Conservation (phyloP, 2,888 invertebrate genomes). For the Platycnemis pennipes region DNA sequence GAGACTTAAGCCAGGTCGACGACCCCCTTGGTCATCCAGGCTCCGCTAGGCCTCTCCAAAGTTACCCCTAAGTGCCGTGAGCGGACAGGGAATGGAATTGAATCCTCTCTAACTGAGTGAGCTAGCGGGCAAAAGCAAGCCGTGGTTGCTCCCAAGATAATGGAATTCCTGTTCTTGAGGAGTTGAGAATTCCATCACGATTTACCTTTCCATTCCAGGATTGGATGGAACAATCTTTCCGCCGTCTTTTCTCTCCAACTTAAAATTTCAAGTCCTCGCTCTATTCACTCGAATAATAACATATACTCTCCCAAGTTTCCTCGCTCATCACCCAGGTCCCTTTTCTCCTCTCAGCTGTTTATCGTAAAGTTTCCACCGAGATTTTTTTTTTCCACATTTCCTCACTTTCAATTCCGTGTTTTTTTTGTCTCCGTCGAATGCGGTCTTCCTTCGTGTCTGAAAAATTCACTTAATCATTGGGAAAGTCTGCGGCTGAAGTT, state of each 20-base stretch:
- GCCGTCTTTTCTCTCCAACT: background rate
- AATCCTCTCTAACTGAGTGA: background rate
- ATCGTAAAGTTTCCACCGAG: too few relatives aligned
- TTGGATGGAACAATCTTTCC: background rate
- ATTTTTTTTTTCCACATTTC: background rate
- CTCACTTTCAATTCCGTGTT: background rate
- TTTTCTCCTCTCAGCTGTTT: background rate
- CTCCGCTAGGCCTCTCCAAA: background rate
- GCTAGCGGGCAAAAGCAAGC: background rate
- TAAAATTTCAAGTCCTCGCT: background rate
- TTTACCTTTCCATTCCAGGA: background rate
- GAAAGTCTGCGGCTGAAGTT: background rate
- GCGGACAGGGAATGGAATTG: background rate
- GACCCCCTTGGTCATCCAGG: background rate
- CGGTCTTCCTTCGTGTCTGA: background rate
- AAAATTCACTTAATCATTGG: background rate
- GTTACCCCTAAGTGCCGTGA: background rate
- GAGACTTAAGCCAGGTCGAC: background rate
- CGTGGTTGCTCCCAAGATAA: background rate
- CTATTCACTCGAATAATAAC: background rate
- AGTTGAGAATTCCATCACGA: background rate
- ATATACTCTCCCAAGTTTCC: background rate
- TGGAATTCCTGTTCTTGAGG: background rate
- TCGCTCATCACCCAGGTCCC: background rate
- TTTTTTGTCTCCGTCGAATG: background rate